Base-by-base conservation (phyloP, 1,140 invertebrate genomes). In the Andricus grossulariae region DNA sequence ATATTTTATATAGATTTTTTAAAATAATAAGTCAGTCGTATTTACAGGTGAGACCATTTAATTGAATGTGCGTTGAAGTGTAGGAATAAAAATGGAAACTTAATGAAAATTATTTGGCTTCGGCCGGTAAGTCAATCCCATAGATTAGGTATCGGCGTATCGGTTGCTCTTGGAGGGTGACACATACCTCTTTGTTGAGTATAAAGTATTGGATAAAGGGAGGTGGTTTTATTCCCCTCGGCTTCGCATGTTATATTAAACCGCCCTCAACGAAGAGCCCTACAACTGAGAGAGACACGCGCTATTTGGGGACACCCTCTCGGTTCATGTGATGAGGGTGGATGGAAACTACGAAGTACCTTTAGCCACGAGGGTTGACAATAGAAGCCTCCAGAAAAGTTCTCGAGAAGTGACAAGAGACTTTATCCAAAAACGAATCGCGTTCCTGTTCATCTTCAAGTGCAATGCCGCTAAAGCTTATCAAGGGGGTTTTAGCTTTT, bases 81-180 rank as follows among this genome's bases (percentile, higher is more conserved):
- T 32, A 32, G 25, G 25, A 32, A 32, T 32, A 32, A 32, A 32
- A 32, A 32, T 32, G 3, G 25, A 32, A 32, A 32, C 25, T 32
- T 32, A 32, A 32, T 32, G 25, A 32, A n/a, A 54, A 54, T 54
- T 54, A 54, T 60, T 15, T 15, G 21, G 21, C 60, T 66, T 66
- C 21, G 13, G 15, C 15, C 1, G 39, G 60, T n/a, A 66, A 66
- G 60, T 45, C 60, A 66, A 66, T 45, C 60, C 7, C 25, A 39
- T 15, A 39, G 60, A 66, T 45, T 66, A 39, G 25, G 25, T 39
- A 66, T 66, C 60, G 60, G 39, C 25, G 60, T 45, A 66, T 66
- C 60, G 25, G 60, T 66, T 66, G 25, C 60, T 66, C 25, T 66
- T 66, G 60, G 39, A 66, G 60, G 60, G 60, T 66, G 60, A 39